phyloP scores from a whole-genome alignment of 2,797 vertebrate species.

The Knipowitschia caucasica region DNA sequence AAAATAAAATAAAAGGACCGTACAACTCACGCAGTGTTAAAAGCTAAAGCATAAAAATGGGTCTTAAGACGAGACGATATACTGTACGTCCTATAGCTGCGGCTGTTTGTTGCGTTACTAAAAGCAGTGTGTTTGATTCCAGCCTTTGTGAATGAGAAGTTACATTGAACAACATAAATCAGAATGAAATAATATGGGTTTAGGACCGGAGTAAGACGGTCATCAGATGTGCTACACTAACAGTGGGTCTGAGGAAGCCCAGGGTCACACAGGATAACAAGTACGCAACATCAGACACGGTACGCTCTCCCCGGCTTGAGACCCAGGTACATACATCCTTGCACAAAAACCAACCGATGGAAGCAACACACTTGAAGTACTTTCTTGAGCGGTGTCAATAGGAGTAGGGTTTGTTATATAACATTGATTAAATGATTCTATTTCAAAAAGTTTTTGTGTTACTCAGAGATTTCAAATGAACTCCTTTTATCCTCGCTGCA shows the following conservation, averaged over 20 bases:
- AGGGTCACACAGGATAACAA: slow-evolving; percentile 3
- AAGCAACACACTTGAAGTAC: neutral
- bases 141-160: slow-evolving; percentile 17
- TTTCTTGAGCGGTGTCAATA: neutral
- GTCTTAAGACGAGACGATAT: no score
- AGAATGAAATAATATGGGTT: neutral
- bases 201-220: neutral
- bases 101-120: neutral
- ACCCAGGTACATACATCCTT: neutral
- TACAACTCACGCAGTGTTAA: no score
- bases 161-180: slow-evolving; percentile 20
- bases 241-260: slow-evolving; percentile 1
- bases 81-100: neutral
- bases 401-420: neutral
- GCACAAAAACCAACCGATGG: neutral
- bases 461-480: neutral
- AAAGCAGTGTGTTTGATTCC: slow-evolving; percentile 10
- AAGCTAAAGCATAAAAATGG: no score
- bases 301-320: neutral
- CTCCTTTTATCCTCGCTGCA: no score
- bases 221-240: slow-evolving; percentile 20
- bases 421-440: neutral
- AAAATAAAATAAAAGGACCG: neutral
- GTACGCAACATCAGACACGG: neutral
- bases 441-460: neutral